Conservation (phyloP, 2,888 invertebrate genomes). For the Latrodectus hesperus region DNA sequence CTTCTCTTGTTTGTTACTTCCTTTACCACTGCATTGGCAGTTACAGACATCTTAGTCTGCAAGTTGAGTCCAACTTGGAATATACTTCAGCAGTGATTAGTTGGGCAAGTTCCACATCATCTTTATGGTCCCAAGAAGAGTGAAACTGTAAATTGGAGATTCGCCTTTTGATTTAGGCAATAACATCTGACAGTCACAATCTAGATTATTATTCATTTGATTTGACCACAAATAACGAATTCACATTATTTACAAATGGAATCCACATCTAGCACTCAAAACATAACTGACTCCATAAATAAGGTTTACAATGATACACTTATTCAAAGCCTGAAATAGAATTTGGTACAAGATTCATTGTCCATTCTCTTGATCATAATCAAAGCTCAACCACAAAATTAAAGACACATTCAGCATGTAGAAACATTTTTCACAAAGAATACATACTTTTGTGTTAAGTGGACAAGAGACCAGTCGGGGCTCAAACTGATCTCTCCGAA, state of each 20-base stretch:
- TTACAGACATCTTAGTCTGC: conserved; percentile 65
- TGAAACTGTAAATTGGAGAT: conserved; percentile 59
- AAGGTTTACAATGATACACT: conserved; percentile 66
- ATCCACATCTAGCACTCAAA: conserved; percentile 69
- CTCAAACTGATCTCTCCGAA: conserved; percentile 56
- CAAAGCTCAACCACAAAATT: conserved; percentile 31
- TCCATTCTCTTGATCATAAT: conserved; percentile 40
- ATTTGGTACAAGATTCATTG: conserved; percentile 60
- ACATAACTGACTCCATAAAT: conserved; percentile 60
- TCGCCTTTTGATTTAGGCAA: conserved; percentile 24
- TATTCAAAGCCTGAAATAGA: conserved; percentile 67
- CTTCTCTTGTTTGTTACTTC: conserved; percentile 53
- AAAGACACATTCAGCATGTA: conserved; percentile 59
- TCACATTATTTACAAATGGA: conserved; percentile 69
- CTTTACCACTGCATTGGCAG: conserved; percentile 68
- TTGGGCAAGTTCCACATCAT: conserved; percentile 67
- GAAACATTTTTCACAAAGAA: conserved; percentile 25
- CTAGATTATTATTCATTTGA: conserved; percentile 64
- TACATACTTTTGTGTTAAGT: conserved; percentile 38
- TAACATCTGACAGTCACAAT: conserved; percentile 44
- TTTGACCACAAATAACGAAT: conserved; percentile 67
- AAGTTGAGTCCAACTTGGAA: conserved; percentile 66
- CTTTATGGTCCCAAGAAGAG: conserved; percentile 67
- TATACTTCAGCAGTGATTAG: conserved; percentile 57
- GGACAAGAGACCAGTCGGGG: conserved; percentile 57